Evolutionary conservation across 2,888 invertebrate species (phyloP), one percentile per base, ranked within the genome.

Genomic region (Tribolium freemani): DNA sequence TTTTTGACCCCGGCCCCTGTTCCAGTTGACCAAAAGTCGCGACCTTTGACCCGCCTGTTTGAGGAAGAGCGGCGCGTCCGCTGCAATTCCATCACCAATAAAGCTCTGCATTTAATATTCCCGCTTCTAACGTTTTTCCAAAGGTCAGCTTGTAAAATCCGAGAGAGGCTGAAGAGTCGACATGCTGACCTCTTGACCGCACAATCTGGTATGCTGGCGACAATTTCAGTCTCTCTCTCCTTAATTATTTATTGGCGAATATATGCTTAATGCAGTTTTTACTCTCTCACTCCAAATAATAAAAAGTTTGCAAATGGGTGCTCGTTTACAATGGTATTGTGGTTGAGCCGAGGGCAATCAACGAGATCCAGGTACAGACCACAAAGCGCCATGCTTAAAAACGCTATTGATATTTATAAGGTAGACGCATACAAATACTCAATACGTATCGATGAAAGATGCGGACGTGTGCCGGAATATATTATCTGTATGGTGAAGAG

Each of bases 341-440:
- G 71, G 54, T 58, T 45, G 60, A 26, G 60, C 66, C 71, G 73
- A 73, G 75, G 64, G 72, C 68, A 75, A 72, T 73, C 69, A 68
- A 67, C 74, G 61, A 61, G 63, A 72, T 75, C 71, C 77, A 77
- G 76, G 76, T 76, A 77, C 64, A 56, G 60, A 73, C 75, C 76
- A 80, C 80, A 80, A 79, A 79, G 78, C 77, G 74, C 74, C 76
- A 69, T 74, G 78, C 79, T 80, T 79, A 80, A 80, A 80, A 79
- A 76, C 78, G 75, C 82, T 76, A 81, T 82, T 82, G 81, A 82
- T 82, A 82, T 82, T 82, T 82, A 82, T 82, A 79, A 82, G 81
- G 82, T 77, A 78, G 76, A 76, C 66, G 74, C 75, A 76, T 73
- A 77, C 76, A 81, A 76, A 80, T 80, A 78, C 79, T 79, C 78